Base-by-base conservation (phyloP, 2,888 invertebrate species). In the Arge pagana region DNA sequence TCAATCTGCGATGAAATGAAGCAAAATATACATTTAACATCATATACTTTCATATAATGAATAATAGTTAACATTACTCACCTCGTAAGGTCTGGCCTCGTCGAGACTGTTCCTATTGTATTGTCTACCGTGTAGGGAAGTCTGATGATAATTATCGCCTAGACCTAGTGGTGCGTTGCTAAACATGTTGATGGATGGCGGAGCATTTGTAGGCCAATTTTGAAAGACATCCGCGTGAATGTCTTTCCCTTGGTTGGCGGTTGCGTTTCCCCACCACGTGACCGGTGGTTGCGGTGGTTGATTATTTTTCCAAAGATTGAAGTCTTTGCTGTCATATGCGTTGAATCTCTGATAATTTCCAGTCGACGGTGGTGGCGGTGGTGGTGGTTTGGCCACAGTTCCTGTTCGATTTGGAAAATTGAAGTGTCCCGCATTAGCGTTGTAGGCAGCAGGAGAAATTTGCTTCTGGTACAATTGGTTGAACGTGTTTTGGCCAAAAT, bases 271-370 rank as follows among this genome's bases (percentile, higher is more conserved):
- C 65, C 73, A 70, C 4, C 66, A 55, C n/a, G 65, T 54, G 1
- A 71, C 67, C 4, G 67, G 65, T 37, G 67, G 69, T 3, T 71
- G 62, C 3, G 71, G 63, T 3, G 65, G 66, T 28, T 68, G 72
- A 7, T 53, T 61, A 15, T 73, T 71, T 36, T 72, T 72, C 74
- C 74, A 74, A 3, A 68, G 55, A 58, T 65, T 68, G 30, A 71
- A 73, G 33, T 72, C 71, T 3, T 65, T 48, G 0, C 61, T 48
- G 6, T 74, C 72, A 43, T 69, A 70, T 50, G 64, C 66, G 21
- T 63, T 64, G 37, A 66, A 70, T 26, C 67, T 58, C 2, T 64
- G 60, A 57, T 69, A 69, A 53, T 54, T 68, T 35, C 60, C 66
- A 11, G 45, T 33, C 13, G 33, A 21, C n/a, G n/a, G n/a, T n/a